Conservation (phyloP, 2,113 vertebrate species). For the Xenopus borealis region DNA sequence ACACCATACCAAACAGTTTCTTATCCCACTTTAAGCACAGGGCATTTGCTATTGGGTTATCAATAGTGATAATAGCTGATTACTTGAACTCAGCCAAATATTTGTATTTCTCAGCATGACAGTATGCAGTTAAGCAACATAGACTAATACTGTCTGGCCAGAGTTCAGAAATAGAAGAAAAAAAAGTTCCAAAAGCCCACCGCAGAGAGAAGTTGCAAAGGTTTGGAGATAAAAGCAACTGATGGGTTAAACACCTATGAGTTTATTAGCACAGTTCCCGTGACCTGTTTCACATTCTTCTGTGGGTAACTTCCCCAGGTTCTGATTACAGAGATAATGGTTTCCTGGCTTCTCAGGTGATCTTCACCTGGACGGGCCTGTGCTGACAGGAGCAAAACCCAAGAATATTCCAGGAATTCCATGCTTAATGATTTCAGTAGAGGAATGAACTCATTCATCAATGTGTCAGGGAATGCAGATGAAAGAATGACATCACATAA, state of each 20-base stretch:
- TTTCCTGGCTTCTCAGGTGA: conserved; percentile 26
- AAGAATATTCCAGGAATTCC: conserved; percentile 14
- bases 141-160: no score
- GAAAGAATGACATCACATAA: not conserved
- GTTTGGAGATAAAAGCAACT: no score
- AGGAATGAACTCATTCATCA: conserved; percentile 11
- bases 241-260: not conserved
- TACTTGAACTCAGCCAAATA: no score
- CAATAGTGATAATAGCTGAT: no score
- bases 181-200: no score
- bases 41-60: no score
- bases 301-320: conserved; percentile 1
- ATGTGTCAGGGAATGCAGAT: conserved; percentile 4
- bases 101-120: no score
- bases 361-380: conserved; percentile 24
- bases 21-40: no score
- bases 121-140: no score
- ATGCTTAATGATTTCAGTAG: not conserved
- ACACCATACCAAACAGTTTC: no score
- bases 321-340: conserved; percentile 20
- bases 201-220: no score
- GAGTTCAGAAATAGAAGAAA: no score
- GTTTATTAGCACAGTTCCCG: not conserved
- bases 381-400: conserved; percentile 15
- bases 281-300: not conserved